Evolutionary conservation across 1,140 invertebrate species (phyloP).

Genomic region (Eupeodes corollae): DNA sequence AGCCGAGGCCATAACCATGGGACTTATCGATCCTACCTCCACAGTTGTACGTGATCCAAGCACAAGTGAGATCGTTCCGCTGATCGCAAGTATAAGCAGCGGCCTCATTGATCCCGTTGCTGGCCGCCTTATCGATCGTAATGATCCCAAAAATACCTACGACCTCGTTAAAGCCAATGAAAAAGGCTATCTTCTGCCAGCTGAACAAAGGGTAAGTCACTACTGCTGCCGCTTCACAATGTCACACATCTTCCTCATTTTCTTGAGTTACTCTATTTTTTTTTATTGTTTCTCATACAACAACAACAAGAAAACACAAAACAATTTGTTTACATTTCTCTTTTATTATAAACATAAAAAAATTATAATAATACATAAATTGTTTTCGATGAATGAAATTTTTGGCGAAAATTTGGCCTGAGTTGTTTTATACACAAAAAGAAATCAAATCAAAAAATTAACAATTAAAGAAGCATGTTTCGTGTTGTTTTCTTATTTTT

Average conservation of each 20-base stretch:
- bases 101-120: slow-evolving; percentile 62
- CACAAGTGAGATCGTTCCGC: slow-evolving; percentile 59
- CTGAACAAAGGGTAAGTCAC: slow-evolving; percentile 81
- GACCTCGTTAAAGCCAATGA: slow-evolving; percentile 80
- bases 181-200: slow-evolving; percentile 74
- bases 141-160: slow-evolving; percentile 53
- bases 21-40: slow-evolving; percentile 72
- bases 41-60: slow-evolving; percentile 72
- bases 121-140: slow-evolving; percentile 56
- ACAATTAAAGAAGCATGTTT: too few relatives aligned
- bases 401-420: too few relatives aligned
- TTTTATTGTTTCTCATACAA: slow-evolving; percentile 5
- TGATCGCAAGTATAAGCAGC: slow-evolving; percentile 65
- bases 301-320: slow-evolving; percentile 16
- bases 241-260: not conserved
- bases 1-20: slow-evolving; percentile 60
- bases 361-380: not conserved
- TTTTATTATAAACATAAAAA: not conserved
- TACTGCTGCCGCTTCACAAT: slow-evolving; percentile 4
- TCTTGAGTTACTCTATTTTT: not conserved
- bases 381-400: too few relatives aligned
- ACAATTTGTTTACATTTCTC: slow-evolving; percentile 7
- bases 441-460: too few relatives aligned
- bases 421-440: too few relatives aligned
- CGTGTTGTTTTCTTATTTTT: not conserved